Evolutionary conservation across 2,888 invertebrate genomes (phyloP).

Genomic region (Terebella lapidaria): DNA sequence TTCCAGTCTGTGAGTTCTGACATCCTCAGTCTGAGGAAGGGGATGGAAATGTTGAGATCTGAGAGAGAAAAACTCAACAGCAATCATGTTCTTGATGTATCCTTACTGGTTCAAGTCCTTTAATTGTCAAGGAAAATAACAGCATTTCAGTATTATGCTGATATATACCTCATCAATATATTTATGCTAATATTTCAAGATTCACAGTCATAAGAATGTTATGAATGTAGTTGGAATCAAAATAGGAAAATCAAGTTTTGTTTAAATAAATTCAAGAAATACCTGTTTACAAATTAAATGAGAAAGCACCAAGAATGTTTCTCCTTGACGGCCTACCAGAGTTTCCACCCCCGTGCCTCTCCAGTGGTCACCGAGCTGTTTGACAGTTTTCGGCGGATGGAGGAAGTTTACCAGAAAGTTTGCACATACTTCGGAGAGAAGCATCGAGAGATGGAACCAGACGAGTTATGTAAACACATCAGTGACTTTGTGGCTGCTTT

Average conservation of each 20-base stretch:
- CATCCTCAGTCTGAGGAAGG: slow-evolving; percentile 14
- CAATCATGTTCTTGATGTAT: slow-evolving; percentile 2
- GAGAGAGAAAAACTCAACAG: slow-evolving; percentile 14
- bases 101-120: background rate
- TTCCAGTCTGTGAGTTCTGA: slow-evolving; percentile 14
- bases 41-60: slow-evolving; percentile 17
- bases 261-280: too few relatives aligned
- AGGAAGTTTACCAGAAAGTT: slow-evolving; percentile 18
- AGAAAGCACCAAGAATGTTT: too few relatives aligned
- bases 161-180: background rate
- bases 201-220: too few relatives aligned
- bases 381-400: slow-evolving; percentile 18
- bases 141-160: too few relatives aligned
- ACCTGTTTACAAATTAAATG: too few relatives aligned
- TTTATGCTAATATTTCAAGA: background rate
- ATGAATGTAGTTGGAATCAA: too few relatives aligned
- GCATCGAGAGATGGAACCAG: slow-evolving; percentile 18
- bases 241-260: too few relatives aligned
- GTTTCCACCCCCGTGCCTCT: background rate
- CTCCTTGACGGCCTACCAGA: background rate
- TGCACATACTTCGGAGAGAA: slow-evolving; percentile 20
- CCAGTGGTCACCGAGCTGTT: slow-evolving; percentile 11
- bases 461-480: slow-evolving; percentile 11
- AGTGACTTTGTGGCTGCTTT: slow-evolving; percentile 13
- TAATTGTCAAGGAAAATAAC: background rate